Base-by-base conservation (phyloP, 2,797 vertebrate genomes). In the Protosalanx chinensis region DNA sequence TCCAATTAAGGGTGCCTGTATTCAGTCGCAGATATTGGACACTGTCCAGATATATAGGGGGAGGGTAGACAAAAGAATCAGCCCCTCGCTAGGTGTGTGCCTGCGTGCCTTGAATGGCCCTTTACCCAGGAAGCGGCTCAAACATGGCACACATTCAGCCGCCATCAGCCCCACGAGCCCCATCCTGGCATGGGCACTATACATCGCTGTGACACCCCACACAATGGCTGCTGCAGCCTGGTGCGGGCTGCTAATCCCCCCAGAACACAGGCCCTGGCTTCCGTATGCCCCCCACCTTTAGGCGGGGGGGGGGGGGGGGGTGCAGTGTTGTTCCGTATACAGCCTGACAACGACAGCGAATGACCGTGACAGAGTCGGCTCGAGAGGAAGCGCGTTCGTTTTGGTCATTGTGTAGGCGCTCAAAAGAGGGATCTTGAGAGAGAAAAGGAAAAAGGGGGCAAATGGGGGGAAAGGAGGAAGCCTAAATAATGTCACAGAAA, bases 281-380 rank as follows among this genome's bases (percentile, higher is more conserved):
- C 86, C 71, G 71, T 80, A 81, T 10, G 41, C 41, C 41, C 41
- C 41, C 53, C 84, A 82, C 77, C 80, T 85, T 88, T 86, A 87
- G 84, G 23, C 18, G 30, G 61, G 56, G 6, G 8, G 71, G 82
- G 8, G 71, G 82, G 88, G 87, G 33, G 10, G 64, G 83, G 84
- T 79, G 82, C 85, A 71, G 67, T 85, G 82, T 87, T 72, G 72
- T 82, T 89, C 87, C 78, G 87, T 86, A 90, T 85, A 83, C 85
- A 79, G 89, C 85, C 87, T 76, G 90, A 91, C 88, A 91, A 90
- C 84, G 88, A 84, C 74, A 75, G 88, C 88, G 85, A 91, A 91
- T 88, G 87, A 84, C 83, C 77, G 75, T 79, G 71, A 87, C 88
- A 49, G 74, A 83, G 81, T 76, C 1, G 74, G 64, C 76, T 85